Evolutionary conservation across 92 coral and sea anemone species (phyloP).

Genomic region (Bergia sp.): DNA sequence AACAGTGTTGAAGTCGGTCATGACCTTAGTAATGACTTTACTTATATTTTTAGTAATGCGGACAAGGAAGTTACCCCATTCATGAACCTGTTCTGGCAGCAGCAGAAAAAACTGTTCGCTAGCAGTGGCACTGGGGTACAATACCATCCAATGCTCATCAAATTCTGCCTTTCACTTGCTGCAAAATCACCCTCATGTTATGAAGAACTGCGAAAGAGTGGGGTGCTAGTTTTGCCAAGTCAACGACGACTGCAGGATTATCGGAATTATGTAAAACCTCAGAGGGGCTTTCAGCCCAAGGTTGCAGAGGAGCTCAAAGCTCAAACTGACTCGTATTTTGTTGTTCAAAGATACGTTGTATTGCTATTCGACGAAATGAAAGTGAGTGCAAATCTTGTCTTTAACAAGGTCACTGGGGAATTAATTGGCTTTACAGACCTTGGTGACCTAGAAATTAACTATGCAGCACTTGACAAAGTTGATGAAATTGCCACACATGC

Average conservation of each 20-base stretch:
- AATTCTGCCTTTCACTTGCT: conserved; percentile 51
- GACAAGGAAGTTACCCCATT: conserved; percentile 48
- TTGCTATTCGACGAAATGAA: conserved; percentile 58
- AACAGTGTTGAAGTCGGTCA: conserved; percentile 50
- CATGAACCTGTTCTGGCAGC: conserved; percentile 69
- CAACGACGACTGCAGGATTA: no score
- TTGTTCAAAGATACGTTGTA: conserved; percentile 42
- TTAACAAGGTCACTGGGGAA: conserved; percentile 54
- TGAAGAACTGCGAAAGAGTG: conserved; percentile 47
- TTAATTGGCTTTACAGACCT: conserved; percentile 30
- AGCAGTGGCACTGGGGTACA: conserved; percentile 34
- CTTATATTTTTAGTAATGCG: conserved; percentile 27
- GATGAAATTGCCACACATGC: conserved; percentile 58
- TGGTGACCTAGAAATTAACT: conserved; percentile 56
- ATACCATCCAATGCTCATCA: conserved; percentile 56
- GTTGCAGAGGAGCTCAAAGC: no score
- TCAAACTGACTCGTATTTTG: not conserved
- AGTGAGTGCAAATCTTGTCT: not conserved
- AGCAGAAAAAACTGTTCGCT: conserved; percentile 39
- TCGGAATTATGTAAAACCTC: no score
- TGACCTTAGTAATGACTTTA: conserved; percentile 55
- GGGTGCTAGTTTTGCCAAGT: not conserved
- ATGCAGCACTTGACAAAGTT: conserved; percentile 46
- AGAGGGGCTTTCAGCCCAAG: no score
- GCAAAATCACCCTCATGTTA: conserved; percentile 49